Evolutionary conservation across 2,888 invertebrate species (phyloP), one percentile per base, ranked within the genome.

Genomic region (Cataglyphis albicans): DNA sequence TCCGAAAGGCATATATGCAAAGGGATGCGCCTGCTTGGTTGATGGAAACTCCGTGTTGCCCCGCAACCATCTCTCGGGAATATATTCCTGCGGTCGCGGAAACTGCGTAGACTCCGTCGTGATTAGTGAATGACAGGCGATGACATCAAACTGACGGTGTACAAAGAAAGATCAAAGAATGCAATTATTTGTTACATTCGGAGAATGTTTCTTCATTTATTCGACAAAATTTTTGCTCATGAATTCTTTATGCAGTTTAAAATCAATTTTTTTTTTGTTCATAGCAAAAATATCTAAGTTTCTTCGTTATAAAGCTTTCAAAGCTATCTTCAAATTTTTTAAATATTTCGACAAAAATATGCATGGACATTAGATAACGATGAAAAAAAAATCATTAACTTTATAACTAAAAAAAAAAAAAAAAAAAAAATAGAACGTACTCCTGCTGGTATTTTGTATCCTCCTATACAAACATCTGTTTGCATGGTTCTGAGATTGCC

Each of bases 51-150:
- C 90, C 35, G 95, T 95, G 89, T 95, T 95, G n/a, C 95, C 95
- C 67, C 96, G 95, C 10, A 97, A 90, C 97, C 97, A 97, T 89
- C 97, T 95, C 91, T 97, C 96, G 0, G 97, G 97, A 63, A 96
- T 90, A 91, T 96, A 97, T 55, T 95, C 94, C 0, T 95, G 92
- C 0, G 97, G 95, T 67, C 95, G 93, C 3, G 95, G 95, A 91
- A 96, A 97, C 91, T 97, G 95, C 88, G 96, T 76, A 5, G 91
- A 78, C 41, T 91, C 89, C 59, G 80, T 87, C 55, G 92, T 86
- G 41, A 95, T 93, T 7, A 94, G 35, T n/a, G 88, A 82, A 83
- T 93, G 93, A 64, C 89, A 86, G 32, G 92, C 91, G 70, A 93
- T 74, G 38, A 93, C 89, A 86, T 92, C 91, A 38, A 87, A 88